Evolutionary conservation across 2,113 vertebrate genomes (phyloP).

Genomic region (Planiliza haematocheilus): DNA sequence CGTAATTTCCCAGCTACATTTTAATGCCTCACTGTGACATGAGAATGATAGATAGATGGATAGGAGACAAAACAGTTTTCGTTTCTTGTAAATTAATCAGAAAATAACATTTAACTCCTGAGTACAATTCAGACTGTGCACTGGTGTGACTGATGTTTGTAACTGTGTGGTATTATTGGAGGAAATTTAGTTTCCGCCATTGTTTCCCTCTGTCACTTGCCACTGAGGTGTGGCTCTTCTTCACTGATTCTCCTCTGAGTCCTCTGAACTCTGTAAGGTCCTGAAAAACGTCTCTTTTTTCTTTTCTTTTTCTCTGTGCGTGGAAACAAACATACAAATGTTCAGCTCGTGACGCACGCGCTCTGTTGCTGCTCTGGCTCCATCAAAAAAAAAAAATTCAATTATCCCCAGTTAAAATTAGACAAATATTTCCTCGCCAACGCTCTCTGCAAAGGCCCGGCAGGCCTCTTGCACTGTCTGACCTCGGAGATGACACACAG

Average conservation of each 20-base stretch:
- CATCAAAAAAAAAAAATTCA: slow-evolving; percentile 69
- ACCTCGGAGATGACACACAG: slow-evolving; percentile 40
- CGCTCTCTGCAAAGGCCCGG: slow-evolving; percentile 38
- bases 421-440: slow-evolving; percentile 73
- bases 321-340: slow-evolving; percentile 47
- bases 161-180: not conserved
- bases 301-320: slow-evolving; percentile 21
- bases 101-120: no score
- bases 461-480: slow-evolving; percentile 51
- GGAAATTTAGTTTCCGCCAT: not conserved
- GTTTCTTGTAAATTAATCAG: no score
- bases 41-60: slow-evolving; percentile 14
- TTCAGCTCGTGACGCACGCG: slow-evolving; percentile 19
- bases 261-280: not conserved
- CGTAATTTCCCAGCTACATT: not conserved
- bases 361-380: slow-evolving; percentile 53
- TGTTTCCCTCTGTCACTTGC: not conserved
- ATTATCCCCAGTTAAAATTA: slow-evolving; percentile 80
- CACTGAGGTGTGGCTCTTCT: slow-evolving; percentile 13
- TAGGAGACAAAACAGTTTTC: no score
- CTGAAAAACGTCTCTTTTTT: not conserved
- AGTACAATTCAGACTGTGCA: not conserved
- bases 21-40: no score
- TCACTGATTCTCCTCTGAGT: not conserved
- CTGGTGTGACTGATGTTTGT: not conserved